These are phyloP conservation scores for Paracanthobrama guichenoti DNA, from an alignment of 2,113 vertebrate genomes.

Conservation along the genomic window DNA sequence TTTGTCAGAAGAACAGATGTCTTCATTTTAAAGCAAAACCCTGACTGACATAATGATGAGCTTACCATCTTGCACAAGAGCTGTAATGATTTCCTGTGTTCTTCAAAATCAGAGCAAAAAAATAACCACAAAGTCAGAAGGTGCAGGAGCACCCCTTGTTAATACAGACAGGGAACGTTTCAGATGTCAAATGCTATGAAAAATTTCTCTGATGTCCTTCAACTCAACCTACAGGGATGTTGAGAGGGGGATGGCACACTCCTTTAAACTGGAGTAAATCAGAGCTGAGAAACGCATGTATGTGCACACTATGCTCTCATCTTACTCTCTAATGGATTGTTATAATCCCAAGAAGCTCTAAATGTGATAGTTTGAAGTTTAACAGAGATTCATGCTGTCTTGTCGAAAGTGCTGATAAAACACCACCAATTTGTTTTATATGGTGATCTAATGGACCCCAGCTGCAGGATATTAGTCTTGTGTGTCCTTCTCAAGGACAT, in stretches of 20 bases:
- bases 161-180: conserved; percentile 18
- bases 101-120: background rate
- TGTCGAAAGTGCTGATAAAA: conserved; percentile 4
- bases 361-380: conserved; percentile 7
- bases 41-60: conserved; percentile 28
- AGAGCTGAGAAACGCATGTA: background rate
- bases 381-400: background rate
- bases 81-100: conserved; percentile 22
- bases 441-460: conserved; percentile 13
- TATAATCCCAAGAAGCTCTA: background rate
- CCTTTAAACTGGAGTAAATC: conserved; percentile 19
- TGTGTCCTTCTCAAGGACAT: conserved; percentile 6
- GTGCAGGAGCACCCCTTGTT: background rate
- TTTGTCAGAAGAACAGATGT: conserved; percentile 22
- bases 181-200: conserved; percentile 9
- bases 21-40: conserved; percentile 21
- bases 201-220: conserved; percentile 1
- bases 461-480: conserved; percentile 9
- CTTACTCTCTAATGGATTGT: background rate
- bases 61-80: conserved; percentile 15
- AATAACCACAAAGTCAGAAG: conserved; percentile 1
- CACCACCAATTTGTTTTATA: background rate
- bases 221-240: conserved; percentile 20
- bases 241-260: background rate
- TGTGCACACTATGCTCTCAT: background rate